A percentile compares a stretch with the other conserved stretches of the same genome.
Evolutionary conservation across 2,888 invertebrate genomes (phyloP).

Genomic region (Timema cristinae): DNA sequence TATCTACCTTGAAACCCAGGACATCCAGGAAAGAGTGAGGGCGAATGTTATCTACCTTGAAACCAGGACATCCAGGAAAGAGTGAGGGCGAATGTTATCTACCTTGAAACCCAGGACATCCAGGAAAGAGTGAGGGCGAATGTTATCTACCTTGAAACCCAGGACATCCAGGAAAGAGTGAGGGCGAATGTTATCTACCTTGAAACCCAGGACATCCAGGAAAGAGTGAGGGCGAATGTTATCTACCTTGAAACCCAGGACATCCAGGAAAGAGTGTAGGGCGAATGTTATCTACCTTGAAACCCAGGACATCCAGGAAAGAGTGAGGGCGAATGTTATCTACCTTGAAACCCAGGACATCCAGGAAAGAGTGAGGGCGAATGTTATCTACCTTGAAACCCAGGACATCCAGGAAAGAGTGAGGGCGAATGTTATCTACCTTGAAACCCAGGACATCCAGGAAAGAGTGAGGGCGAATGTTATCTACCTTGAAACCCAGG

Average conservation of each 20-base stretch:
- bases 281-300: slow-evolving; percentile 8
- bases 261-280: no score
- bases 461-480: not conserved
- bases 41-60: slow-evolving; percentile 8
- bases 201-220: no score
- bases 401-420: no score
- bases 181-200: slow-evolving; percentile 1
- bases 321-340: not conserved
- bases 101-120: no score
- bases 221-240: not conserved
- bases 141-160: slow-evolving; percentile 13
- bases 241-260: slow-evolving; percentile 17
- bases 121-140: not conserved
- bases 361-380: not conserved
- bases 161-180: no score
- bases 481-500: slow-evolving; percentile 16
- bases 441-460: no score
- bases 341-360: no score
- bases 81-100: not conserved
- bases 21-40: no score
- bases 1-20: slow-evolving; percentile 16
- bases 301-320: no score
- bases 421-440: not conserved
- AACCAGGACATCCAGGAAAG: no score
- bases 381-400: slow-evolving; percentile 12